Base-by-base conservation (phyloP, 2,113 vertebrate genomes). In the Ophiodon elongatus region DNA sequence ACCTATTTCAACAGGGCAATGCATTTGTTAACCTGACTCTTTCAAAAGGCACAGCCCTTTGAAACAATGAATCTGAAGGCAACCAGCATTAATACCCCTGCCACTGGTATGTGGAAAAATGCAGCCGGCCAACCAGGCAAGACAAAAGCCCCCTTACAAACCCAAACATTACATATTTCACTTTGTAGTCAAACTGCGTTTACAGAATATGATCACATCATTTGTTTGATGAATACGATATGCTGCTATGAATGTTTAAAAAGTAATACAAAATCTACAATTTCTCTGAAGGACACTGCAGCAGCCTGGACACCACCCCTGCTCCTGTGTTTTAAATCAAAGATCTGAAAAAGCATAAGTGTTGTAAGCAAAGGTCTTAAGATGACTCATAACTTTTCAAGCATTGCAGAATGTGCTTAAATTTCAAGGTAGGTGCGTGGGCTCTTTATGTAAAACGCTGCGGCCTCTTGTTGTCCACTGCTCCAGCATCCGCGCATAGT, bases 1-100 rank as follows among this genome's bases (percentile, higher is more conserved):
- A 91, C 76, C 72, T 88, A 52, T 78, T 86, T 87, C 87, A 90
- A 84, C 84, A 83, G 57, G 41, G 63, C 62, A 50, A n/a, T 27
- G 73, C 5, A 23, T 80, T 81, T 83, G 73, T 78, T 72, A 72
- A 76, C 14, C 9, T 39, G 33, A 45, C n/a, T 50, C 37, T 45
- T 37, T n/a, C n/a, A n/a, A n/a, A 6, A 74, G 65, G 31, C 39
- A 25, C 17, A 17, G 73, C 47, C 43, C 45, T 80, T 33, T 50
- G 56, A 90, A 69, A 85, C 63, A 72, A 72, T 80, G 59, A 37
- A 52, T 63, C 27, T 72, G 65, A 79, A 79, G 1, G 41, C 62
- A 80, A 62, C 59, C 65, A 50, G 23, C 81, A 59, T 74, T 29
- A 65, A 27, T 57, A 62, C 63, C 0, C 0, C 2, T 59, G 52